Conservation (phyloP, 2,797 vertebrate genomes). For the Xenentodon cancila region DNA sequence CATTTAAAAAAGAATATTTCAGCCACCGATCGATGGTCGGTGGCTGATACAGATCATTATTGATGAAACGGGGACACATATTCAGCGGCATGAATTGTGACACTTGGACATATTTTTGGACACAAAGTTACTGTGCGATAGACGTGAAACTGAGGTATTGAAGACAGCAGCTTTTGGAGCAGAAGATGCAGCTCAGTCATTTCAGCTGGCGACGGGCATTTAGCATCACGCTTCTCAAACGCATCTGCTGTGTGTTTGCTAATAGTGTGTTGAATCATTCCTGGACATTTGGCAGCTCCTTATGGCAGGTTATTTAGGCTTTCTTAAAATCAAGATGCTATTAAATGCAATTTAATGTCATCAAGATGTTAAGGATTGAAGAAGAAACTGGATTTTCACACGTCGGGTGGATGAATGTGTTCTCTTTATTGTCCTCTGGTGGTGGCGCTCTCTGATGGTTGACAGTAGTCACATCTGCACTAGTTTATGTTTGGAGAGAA, state of each 20-base stretch:
- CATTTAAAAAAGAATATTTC: too few species aligned
- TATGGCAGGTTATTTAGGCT: constrained; percentile 24
- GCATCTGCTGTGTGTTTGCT: not conserved
- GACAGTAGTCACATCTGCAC: not conserved
- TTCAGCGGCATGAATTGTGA: too few species aligned
- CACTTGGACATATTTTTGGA: too few species aligned
- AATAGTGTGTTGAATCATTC: not conserved
- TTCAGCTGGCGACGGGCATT: not conserved
- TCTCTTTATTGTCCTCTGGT: not conserved
- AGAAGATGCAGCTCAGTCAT: constrained; percentile 10
- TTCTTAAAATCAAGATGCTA: constrained; percentile 2
- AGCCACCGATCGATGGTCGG: too few species aligned
- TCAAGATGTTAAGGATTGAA: constrained; percentile 12
- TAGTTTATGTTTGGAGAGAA: constrained; percentile 30
- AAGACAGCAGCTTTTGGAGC: not conserved
- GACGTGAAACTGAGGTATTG: too few species aligned
- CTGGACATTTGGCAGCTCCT: constrained; percentile 1
- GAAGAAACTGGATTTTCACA: not conserved
- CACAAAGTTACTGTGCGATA: too few species aligned
- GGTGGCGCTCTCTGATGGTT: too few species aligned
- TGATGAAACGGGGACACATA: too few species aligned
- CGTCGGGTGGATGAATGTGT: not conserved
- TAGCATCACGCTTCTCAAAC: not conserved
- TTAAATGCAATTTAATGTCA: constrained; percentile 26
- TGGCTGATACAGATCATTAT: too few species aligned